These are phyloP conservation scores for Varecia variegata DNA, from an alignment of 2,797 vertebrate species.

Conservation along the genomic window DNA sequence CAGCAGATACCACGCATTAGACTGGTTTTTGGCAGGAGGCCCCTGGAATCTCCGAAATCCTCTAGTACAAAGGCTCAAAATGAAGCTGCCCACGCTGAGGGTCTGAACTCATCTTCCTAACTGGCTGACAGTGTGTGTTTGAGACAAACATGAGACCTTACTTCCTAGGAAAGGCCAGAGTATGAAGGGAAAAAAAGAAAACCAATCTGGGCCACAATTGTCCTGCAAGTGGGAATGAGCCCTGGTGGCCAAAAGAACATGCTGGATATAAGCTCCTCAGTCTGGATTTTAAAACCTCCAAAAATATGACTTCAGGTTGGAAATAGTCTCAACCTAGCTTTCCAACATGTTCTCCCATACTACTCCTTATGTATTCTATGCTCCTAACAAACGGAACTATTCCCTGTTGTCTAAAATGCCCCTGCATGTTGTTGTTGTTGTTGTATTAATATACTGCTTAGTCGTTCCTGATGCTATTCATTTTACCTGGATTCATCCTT, in stretches of 20 bases:
- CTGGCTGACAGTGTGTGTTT: neutral
- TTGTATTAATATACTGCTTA: neutral
- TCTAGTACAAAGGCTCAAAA: neutral
- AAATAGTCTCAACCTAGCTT: neutral
- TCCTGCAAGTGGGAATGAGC: neutral
- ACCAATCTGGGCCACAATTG: neutral
- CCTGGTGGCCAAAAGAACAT: neutral
- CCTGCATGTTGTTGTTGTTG: neutral
- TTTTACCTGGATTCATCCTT: neutral
- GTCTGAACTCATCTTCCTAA: neutral
- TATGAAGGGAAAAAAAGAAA: slow-evolving; percentile 11
- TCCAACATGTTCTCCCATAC: neutral
- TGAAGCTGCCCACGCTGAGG: neutral
- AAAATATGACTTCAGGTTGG: neutral
- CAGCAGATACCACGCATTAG: slow-evolving; percentile 27
- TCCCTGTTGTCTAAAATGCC: neutral
- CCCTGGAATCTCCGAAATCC: neutral
- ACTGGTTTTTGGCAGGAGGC: neutral
- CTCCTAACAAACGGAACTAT: neutral
- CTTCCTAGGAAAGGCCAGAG: neutral
- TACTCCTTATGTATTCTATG: neutral
- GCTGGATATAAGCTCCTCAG: neutral
- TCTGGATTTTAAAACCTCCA: neutral
- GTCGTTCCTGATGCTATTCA: neutral
- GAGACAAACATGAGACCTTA: neutral